These are phyloP conservation scores for Nesidiocoris tenuis DNA, from an alignment of 2,888 invertebrate genomes.

Conservation along the genomic window DNA sequence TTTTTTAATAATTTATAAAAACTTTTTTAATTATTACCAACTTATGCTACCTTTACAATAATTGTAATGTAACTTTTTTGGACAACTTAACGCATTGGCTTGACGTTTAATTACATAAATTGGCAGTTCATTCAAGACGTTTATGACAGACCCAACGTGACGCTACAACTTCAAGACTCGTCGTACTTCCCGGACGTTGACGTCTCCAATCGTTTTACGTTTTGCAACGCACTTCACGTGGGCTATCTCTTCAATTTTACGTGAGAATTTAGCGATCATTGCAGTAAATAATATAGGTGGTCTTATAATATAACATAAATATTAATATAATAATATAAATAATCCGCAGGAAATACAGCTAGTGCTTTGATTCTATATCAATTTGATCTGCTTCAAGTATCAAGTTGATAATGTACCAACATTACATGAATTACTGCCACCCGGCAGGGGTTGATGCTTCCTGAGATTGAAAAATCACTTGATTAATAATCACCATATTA, in stretches of 20 bases:
- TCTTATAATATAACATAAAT: not conserved
- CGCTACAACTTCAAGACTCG: slow-evolving; percentile 8
- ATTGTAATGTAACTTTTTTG: not conserved
- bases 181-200: slow-evolving; percentile 23
- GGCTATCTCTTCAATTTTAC: slow-evolving; percentile 13
- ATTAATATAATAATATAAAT: not conserved
- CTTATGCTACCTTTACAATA: too few species aligned
- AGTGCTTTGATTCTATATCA: not conserved
- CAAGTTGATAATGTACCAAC: too few species aligned
- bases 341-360: not conserved
- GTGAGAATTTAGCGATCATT: slow-evolving; percentile 2
- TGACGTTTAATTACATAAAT: too few species aligned
- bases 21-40: too few species aligned
- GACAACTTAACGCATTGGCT: too few species aligned
- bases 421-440: too few species aligned
- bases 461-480: too few species aligned
- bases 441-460: too few species aligned
- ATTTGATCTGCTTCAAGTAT: too few species aligned
- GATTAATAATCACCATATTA: too few species aligned
- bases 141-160: slow-evolving; percentile 1
- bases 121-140: slow-evolving; percentile 29
- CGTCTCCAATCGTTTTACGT: slow-evolving; percentile 14
- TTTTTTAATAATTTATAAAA: too few species aligned
- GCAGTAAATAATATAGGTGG: not conserved
- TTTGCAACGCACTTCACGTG: not conserved